These are phyloP conservation scores for Drosophila meridionalis DNA, from an alignment of 2,888 invertebrate species.

Conservation along the genomic window DNA sequence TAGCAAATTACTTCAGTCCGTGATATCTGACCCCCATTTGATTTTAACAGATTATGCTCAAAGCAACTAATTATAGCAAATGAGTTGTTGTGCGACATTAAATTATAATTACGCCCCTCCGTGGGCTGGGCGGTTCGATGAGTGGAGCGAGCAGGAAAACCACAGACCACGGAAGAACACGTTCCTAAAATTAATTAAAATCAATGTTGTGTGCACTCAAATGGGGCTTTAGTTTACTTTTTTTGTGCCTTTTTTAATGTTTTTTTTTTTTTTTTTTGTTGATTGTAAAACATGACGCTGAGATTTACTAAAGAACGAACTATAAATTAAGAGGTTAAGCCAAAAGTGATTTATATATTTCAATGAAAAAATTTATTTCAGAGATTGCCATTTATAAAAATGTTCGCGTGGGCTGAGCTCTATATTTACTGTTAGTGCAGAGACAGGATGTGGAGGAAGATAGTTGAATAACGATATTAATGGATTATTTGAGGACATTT, in stretches of 20 bases:
- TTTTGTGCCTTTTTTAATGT: too few species aligned
- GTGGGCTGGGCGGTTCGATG: conserved; percentile 1
- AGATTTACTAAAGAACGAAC: neutral
- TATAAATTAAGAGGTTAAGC: conserved; percentile 1
- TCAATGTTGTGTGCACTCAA: conserved; percentile 4
- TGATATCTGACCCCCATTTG: conserved; percentile 5
- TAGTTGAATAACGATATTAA: neutral
- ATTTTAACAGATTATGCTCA: conserved; percentile 5
- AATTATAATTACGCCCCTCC: conserved; percentile 2
- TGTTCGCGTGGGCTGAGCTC: neutral
- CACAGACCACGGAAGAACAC: conserved; percentile 1
- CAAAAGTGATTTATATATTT: neutral
- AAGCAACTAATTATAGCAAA: conserved; percentile 3
- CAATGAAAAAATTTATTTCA: neutral
- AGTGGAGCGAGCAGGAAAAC: neutral
- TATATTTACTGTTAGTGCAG: neutral
- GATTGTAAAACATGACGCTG: neutral
- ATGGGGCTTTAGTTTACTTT: neutral
- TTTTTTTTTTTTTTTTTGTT: neutral
- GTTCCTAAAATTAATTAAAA: conserved; percentile 9
- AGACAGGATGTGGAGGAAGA: neutral
- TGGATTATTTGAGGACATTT: neutral
- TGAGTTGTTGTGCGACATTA: neutral
- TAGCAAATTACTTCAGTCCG: neutral
- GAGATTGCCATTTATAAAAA: neutral